These are phyloP conservation scores for Crematogaster levior DNA, from an alignment of 2,888 invertebrate species.

Conservation along the genomic window DNA sequence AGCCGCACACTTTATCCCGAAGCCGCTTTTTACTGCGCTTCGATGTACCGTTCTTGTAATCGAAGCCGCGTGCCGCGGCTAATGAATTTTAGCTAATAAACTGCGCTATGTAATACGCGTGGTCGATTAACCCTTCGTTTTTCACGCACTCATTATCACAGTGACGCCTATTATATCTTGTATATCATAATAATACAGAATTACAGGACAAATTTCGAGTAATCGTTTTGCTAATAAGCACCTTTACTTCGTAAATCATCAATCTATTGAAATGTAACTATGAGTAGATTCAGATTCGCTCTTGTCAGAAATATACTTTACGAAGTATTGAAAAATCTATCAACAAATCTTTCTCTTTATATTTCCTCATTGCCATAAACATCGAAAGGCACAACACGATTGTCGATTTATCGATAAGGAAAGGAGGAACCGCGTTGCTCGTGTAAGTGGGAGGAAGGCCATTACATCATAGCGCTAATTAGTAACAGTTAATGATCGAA, in stretches of 20 bases:
- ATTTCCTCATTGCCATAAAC: background rate
- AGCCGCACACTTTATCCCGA: conserved; percentile 54
- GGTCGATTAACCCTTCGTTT: conserved; percentile 20
- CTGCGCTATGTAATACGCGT: conserved; percentile 28
- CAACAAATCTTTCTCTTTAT: background rate
- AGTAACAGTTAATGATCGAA: conserved; percentile 71
- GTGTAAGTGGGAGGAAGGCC: background rate
- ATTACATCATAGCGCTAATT: conserved; percentile 65
- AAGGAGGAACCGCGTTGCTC: background rate
- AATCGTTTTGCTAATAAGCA: background rate
- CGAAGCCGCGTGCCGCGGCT: conserved; percentile 45
- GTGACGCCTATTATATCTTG: background rate
- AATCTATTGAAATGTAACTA: background rate
- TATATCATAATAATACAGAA: background rate
- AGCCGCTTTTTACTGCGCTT: conserved; percentile 40
- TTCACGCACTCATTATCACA: conserved; percentile 23
- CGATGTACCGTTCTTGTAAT: conserved; percentile 52
- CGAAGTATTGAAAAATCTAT: background rate
- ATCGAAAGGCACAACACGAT: conserved; percentile 9
- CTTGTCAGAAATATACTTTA: background rate
- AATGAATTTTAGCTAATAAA: conserved; percentile 65
- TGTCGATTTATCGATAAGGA: conserved; percentile 32
- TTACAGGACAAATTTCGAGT: background rate
- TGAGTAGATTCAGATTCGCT: background rate
- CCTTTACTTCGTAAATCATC: background rate